A percentile compares a stretch with the other conserved stretches of the same genome.
Evolutionary conservation across 2,113 vertebrate species (phyloP).

Genomic region (Syngnathus scovelli): DNA sequence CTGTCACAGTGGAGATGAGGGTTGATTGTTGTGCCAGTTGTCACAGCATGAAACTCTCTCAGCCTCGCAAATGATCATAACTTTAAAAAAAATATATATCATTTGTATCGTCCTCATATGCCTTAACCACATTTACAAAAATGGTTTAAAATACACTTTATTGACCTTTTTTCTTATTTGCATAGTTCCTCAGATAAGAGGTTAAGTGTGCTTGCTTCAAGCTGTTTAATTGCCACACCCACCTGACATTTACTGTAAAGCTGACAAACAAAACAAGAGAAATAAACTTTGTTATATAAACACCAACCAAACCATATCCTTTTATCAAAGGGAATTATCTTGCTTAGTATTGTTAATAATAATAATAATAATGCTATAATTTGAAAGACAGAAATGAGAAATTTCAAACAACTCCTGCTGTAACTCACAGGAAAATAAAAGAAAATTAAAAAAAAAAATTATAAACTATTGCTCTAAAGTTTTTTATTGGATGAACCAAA

Average conservation of each 20-base stretch:
- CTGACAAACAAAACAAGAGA: background rate
- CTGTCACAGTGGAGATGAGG: constrained; percentile 53
- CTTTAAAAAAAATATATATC: no score
- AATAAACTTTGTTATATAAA: background rate
- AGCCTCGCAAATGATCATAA: constrained; percentile 13
- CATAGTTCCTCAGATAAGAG: background rate
- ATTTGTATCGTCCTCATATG: background rate
- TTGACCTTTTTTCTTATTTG: no score
- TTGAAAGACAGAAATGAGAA: no score
- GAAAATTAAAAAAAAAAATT: no score
- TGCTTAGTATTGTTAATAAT: no score
- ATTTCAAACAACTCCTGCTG: no score
- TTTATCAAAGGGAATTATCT: no score
- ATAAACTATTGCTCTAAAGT: background rate
- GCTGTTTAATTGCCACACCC: background rate
- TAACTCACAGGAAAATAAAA: no score
- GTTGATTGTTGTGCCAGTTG: constrained; percentile 50
- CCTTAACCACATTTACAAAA: background rate
- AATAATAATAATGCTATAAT: no score
- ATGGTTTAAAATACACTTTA: background rate
- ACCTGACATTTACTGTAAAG: background rate
- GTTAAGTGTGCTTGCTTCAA: background rate
- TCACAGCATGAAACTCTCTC: constrained; percentile 49
- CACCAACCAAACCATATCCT: no score
- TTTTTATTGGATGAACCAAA: background rate